phyloP scores from a whole-genome alignment of 1,140 invertebrate species.

The Piezodorus guildinii region DNA sequence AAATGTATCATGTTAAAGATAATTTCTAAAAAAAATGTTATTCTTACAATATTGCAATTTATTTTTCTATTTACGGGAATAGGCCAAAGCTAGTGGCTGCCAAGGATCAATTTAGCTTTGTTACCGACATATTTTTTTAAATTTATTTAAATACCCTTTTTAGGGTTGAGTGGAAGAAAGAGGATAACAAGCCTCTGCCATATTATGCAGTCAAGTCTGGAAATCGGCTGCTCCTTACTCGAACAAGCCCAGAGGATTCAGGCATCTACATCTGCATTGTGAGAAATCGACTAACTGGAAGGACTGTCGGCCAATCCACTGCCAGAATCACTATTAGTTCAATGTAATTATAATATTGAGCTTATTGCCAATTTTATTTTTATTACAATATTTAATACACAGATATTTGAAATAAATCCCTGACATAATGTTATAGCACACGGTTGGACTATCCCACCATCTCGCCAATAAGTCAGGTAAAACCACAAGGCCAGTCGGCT shows the following conservation, averaged over 20 bases:
- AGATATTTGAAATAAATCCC: too few species aligned
- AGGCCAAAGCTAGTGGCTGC: too few species aligned
- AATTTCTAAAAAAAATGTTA: too few species aligned
- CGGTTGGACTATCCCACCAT: neutral
- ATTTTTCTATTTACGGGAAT: too few species aligned
- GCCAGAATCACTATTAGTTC: conserved; percentile 35
- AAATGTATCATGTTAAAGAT: too few species aligned
- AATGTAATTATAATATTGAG: too few species aligned
- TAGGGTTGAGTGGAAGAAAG: conserved; percentile 44
- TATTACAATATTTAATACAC: too few species aligned
- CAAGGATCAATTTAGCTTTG: too few species aligned
- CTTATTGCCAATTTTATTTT: too few species aligned
- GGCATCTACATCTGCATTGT: conserved; percentile 74
- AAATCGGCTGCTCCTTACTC: conserved; percentile 59
- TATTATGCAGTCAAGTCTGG: conserved; percentile 42
- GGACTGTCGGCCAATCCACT: conserved; percentile 33
- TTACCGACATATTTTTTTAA: neutral
- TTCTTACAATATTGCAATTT: too few species aligned
- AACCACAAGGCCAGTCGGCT: neutral
- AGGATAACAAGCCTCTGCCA: conserved; percentile 42
- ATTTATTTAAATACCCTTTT: conserved; percentile 22
- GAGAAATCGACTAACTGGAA: conserved; percentile 24
- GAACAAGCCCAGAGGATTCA: conserved; percentile 51
- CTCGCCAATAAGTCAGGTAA: neutral
- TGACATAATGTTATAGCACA: neutral